These are phyloP conservation scores for Cherax quadricarinatus DNA, from an alignment of 1,140 invertebrate genomes.

Conservation along the genomic window DNA sequence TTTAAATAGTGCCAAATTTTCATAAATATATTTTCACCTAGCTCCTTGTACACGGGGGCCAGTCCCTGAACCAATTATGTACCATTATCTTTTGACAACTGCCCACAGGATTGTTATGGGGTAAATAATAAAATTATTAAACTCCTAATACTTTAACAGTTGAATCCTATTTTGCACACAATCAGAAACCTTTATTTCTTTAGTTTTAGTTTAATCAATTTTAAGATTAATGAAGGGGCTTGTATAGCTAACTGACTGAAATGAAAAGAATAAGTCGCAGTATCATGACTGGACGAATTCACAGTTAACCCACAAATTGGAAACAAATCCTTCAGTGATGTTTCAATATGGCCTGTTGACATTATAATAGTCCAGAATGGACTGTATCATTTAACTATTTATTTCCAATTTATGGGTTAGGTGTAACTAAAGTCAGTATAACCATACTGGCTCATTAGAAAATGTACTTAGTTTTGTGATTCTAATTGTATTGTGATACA, in stretches of 20 bases:
- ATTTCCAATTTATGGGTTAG: no score
- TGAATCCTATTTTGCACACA: background rate
- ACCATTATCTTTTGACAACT: background rate
- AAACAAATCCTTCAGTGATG: no score
- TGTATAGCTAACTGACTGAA: background rate
- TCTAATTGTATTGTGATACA: background rate
- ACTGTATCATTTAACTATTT: no score
- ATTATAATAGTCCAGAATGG: no score
- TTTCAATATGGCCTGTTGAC: no score
- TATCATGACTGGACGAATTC: no score
- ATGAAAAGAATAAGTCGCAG: no score
- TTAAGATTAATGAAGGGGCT: background rate
- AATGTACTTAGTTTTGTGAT: conserved; percentile 11
- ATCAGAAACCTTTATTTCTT: background rate
- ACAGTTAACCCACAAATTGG: no score
- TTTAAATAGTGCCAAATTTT: conserved; percentile 1
- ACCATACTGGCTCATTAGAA: background rate
- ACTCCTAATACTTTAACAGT: no score
- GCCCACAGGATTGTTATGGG: no score
- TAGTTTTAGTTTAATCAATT: background rate
- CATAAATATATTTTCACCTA: background rate
- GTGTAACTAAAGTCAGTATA: background rate
- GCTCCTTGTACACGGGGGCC: no score
- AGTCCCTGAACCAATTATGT: background rate
- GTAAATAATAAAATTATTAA: no score